phyloP scores from a whole-genome alignment of 2,113 vertebrate genomes.

The Dermatemys mawii region DNA sequence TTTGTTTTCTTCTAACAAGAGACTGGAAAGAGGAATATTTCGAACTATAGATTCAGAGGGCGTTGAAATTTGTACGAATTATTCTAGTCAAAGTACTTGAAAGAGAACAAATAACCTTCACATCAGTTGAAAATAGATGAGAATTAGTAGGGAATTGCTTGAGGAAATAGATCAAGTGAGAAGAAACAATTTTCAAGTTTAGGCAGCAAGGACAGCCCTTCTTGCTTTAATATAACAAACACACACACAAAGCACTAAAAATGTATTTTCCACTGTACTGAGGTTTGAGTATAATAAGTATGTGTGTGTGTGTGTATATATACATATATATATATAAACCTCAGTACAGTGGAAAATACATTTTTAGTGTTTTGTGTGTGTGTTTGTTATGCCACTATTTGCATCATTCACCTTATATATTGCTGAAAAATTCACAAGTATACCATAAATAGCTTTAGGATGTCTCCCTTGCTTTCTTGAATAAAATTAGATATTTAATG shows the following conservation, averaged over 20 bases:
- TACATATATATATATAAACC: fast-evolving
- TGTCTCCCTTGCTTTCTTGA: fast-evolving
- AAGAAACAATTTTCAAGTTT: not conserved
- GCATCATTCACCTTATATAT: fast-evolving
- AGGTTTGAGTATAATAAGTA: no score
- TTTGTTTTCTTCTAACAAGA: not conserved
- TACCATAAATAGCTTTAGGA: not conserved
- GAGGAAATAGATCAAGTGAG: not conserved
- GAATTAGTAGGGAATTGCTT: not conserved
- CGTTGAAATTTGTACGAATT: not conserved
- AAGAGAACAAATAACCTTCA: not conserved
- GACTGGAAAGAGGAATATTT: not conserved
- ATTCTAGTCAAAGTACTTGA: not conserved
- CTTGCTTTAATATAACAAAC: not conserved
- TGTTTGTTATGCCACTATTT: fast-evolving
- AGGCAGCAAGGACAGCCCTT: not conserved
- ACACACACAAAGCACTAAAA: no score
- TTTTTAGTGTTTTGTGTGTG: not conserved
- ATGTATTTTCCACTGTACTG: no score
- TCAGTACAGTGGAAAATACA: not conserved
- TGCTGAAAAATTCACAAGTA: fast-evolving
- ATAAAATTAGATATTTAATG: fast-evolving
- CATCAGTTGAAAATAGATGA: not conserved
- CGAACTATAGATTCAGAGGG: not conserved
- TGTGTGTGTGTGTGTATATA: no score